Evolutionary conservation across 2,797 vertebrate genomes (phyloP).

Genomic region (Phataginus tricuspis): DNA sequence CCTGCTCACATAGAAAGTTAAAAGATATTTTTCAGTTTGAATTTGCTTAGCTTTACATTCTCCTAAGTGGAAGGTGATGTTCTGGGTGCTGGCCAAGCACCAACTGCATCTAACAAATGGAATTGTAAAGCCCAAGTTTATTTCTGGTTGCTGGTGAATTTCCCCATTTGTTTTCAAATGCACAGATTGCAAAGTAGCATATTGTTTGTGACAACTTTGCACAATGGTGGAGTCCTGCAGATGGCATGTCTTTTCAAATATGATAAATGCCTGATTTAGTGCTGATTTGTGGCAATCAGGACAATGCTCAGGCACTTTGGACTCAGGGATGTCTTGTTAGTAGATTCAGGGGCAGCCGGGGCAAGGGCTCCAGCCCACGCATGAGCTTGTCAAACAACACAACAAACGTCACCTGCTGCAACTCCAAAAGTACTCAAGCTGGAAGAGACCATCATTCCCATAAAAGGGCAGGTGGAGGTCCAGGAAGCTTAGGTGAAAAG

Average conservation of each 20-base stretch:
- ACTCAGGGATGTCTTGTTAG: neutral
- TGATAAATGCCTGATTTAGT: conserved; percentile 65
- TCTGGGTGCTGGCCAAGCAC: neutral
- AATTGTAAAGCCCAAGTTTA: conserved; percentile 12
- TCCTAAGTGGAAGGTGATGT: conserved; percentile 35
- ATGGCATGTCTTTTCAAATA: conserved; percentile 65
- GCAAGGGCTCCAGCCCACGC: neutral
- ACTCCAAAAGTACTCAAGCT: neutral
- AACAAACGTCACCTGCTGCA: neutral
- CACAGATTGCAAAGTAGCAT: conserved; percentile 60
- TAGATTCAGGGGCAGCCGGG: neutral
- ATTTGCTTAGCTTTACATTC: conserved; percentile 61
- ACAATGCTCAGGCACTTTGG: neutral
- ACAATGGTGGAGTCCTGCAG: conserved; percentile 60
- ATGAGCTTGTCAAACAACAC: neutral
- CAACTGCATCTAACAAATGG: conserved; percentile 30
- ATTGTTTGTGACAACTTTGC: conserved; percentile 61
- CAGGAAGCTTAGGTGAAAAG: neutral
- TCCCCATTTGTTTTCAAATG: conserved; percentile 56
- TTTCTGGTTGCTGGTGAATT: conserved; percentile 51
- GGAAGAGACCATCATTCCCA: neutral
- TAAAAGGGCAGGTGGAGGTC: neutral
- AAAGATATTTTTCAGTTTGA: neutral
- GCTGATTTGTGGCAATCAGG: conserved; percentile 62
- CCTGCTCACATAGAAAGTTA: conserved; percentile 68